Base-by-base conservation (phyloP, 2,113 vertebrate species). In the Forbesichthys agassizii region DNA sequence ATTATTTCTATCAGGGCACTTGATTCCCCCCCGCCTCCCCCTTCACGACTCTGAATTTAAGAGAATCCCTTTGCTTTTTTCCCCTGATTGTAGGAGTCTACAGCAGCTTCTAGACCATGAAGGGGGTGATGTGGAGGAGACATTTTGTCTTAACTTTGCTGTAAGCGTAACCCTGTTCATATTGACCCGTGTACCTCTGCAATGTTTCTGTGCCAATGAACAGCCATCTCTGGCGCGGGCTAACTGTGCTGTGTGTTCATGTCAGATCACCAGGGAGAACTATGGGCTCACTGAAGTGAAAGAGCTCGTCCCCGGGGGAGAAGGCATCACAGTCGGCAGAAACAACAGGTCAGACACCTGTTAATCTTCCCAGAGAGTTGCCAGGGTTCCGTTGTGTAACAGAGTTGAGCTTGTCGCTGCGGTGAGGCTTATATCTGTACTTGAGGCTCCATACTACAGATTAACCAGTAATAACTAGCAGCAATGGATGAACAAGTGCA, bases 91-190 rank as follows among this genome's bases (percentile, higher is more conserved):
- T 53, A 99, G 98, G 92, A 98, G 96, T 91, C 93, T 99, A 64
- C 96, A 98, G 66, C 94, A 99, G 51, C 95, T 99, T 81, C 69
- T 99, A 65, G 96, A 98, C 89, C 96, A 96, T 52, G 92, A 96
- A 0, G 95, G 91, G 3, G 91, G 93, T 55, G 96, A 98, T 42
- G 79, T 99, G 11, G 96, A 99, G 84, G 97, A 98, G 33, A 90
- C 86, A 0, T 99, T 99, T 91, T 96, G 96, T 85, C 95, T 98
- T 82, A 98, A 91, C 87, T 99, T 99, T 86, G 94, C 96, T 61
- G 98, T 99, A 91, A 93, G 94, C 71, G 3, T 36, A 18, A 61
- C 61, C 9, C 55, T 12, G 11, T 4, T 52, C 13, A 3, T 10
- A 14, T 14, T 52, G 48, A 3, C 27, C 27, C 2, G 27, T 27